These are phyloP conservation scores for Pseudotriccus pelzelni DNA, from an alignment of 2,797 vertebrate genomes.

Conservation along the genomic window DNA sequence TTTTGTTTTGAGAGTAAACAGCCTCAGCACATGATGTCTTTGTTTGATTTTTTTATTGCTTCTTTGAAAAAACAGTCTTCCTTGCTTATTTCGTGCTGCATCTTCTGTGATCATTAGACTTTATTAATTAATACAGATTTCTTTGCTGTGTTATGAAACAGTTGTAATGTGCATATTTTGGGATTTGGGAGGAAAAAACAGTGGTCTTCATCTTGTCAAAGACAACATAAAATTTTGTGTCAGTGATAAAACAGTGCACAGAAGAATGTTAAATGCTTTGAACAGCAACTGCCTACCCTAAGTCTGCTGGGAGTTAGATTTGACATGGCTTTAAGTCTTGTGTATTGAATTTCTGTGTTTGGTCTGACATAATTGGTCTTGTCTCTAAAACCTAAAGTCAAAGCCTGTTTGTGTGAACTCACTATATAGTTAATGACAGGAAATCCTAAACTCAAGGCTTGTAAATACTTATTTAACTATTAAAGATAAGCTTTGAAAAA, in stretches of 20 bases:
- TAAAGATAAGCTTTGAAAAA: background rate
- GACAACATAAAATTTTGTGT: slow-evolving; percentile 20
- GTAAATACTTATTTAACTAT: background rate
- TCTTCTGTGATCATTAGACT: background rate
- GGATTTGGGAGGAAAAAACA: slow-evolving; percentile 50
- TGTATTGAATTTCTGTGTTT: background rate
- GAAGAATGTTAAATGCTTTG: slow-evolving; percentile 29
- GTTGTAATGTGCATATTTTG: background rate
- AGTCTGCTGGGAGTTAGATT: background rate
- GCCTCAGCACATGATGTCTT: background rate
- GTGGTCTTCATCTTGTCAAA: slow-evolving; percentile 48
- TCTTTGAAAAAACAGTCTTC: background rate
- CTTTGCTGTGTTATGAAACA: slow-evolving; percentile 47
- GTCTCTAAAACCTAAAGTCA: background rate
- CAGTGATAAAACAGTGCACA: slow-evolving; percentile 12
- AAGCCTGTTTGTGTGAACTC: background rate
- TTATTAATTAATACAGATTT: slow-evolving; percentile 1
- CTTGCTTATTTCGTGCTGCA: background rate
- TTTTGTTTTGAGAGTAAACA: background rate
- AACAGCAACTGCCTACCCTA: background rate
- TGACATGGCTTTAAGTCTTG: background rate
- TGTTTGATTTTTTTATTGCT: background rate
- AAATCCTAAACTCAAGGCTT: background rate
- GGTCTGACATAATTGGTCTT: background rate
- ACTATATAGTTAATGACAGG: background rate